Conservation (phyloP, 2,113 vertebrate species). For the Corynorhinus townsendii region DNA sequence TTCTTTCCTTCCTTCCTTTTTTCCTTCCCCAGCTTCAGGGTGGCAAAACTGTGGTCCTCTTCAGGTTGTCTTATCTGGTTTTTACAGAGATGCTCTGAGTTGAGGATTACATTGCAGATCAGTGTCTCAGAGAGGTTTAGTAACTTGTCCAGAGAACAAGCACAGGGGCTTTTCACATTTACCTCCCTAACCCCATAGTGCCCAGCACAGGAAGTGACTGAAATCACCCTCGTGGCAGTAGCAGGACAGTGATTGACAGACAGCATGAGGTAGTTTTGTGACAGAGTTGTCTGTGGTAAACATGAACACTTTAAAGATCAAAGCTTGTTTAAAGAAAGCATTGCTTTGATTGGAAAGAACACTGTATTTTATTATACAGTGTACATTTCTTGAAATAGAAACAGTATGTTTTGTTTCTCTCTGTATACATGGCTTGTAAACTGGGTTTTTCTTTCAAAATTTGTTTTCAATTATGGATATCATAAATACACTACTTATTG, state of each 20-base stretch:
- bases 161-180: no score
- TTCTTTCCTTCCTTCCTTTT: no score
- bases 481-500: not conserved
- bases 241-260: not conserved
- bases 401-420: not conserved
- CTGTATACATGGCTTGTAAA: not conserved
- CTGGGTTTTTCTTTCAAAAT: not conserved
- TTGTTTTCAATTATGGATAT: not conserved
- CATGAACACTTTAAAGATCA: not conserved
- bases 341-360: not conserved
- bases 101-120: not conserved
- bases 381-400: not conserved
- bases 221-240: not conserved
- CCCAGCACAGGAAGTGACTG: not conserved
- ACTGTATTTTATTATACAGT: not conserved
- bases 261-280: not conserved
- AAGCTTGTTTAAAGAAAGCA: not conserved
- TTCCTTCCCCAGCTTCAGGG: not conserved
- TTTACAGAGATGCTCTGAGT: not conserved
- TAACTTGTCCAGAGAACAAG: not conserved
- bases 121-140: not conserved
- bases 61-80: not conserved
- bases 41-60: not conserved
- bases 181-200: not conserved
- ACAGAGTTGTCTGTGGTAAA: not conserved